A percentile compares a stretch with the other conserved stretches of the same genome.
These are phyloP conservation scores for Istiophorus platypterus DNA, from an alignment of 2,113 vertebrate species.

Conservation along the genomic window DNA sequence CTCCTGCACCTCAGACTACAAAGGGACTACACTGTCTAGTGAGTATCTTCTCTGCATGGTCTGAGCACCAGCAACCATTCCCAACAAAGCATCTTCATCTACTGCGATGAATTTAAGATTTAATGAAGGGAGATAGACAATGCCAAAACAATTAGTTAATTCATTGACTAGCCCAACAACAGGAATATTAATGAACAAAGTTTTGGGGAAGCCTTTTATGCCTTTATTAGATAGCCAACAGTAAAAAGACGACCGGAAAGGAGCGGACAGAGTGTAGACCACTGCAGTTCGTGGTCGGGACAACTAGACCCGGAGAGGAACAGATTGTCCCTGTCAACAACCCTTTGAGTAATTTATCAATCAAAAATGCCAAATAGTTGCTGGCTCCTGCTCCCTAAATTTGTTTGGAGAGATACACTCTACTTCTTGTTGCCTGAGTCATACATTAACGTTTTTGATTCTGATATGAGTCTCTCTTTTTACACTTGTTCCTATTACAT, in stretches of 20 bases:
- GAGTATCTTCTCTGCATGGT: too few relatives aligned
- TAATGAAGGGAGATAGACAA: not conserved
- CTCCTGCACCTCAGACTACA: not conserved
- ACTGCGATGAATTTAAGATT: not conserved
- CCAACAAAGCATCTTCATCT: not conserved
- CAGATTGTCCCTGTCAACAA: not conserved
- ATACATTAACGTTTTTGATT: not conserved
- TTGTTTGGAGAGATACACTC: not conserved
- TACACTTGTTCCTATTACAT: not conserved
- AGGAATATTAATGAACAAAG: too few relatives aligned
- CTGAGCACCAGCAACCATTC: too few relatives aligned
- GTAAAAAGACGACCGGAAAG: not conserved
- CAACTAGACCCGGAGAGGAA: not conserved
- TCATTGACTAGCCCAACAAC: not conserved
- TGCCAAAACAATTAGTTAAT: not conserved
- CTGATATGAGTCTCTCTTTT: not conserved
- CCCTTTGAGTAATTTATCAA: not conserved
- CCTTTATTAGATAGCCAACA: not conserved
- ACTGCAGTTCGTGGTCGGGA: not conserved
- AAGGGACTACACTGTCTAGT: too few relatives aligned
- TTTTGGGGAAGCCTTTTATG: not conserved
- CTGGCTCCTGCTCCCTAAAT: too few relatives aligned
- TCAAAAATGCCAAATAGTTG: too few relatives aligned
- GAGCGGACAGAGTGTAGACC: not conserved
- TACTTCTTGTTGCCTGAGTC: not conserved